These are phyloP conservation scores for Heliothis subflexa DNA, from an alignment of 1,140 invertebrate species.

Conservation along the genomic window DNA sequence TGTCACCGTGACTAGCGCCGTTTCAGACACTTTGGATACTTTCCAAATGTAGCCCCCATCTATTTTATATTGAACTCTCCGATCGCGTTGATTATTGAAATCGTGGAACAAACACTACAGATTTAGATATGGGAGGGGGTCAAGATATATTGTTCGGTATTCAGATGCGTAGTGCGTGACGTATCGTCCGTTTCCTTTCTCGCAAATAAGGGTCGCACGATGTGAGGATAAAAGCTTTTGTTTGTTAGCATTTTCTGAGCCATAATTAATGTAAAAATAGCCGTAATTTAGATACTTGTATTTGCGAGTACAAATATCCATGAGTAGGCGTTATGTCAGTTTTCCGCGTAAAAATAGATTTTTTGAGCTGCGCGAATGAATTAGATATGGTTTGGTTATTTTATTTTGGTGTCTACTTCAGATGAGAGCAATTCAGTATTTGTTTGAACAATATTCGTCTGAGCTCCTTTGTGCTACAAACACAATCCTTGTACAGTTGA, in stretches of 20 bases:
- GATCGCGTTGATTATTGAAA: conserved; percentile 45
- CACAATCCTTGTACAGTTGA: neutral
- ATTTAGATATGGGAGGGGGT: conserved; percentile 36
- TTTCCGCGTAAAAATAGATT: neutral
- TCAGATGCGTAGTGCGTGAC: conserved; percentile 41
- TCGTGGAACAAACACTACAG: neutral
- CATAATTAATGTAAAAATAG: conserved; percentile 42
- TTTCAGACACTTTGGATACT: conserved; percentile 63
- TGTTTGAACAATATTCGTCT: no score
- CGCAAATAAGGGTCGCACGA: conserved; percentile 53
- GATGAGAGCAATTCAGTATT: no score
- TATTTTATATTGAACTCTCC: conserved; percentile 49
- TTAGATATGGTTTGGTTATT: neutral
- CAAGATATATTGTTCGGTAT: conserved; percentile 6
- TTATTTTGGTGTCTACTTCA: neutral
- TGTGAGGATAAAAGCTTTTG: conserved; percentile 41
- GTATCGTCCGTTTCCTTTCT: conserved; percentile 57
- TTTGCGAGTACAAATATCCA: neutral
- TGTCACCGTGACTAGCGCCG: conserved; percentile 57
- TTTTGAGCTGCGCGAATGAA: neutral
- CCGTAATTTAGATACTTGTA: neutral
- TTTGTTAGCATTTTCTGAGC: conserved; percentile 34
- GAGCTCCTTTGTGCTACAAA: neutral
- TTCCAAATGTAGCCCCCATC: conserved; percentile 58
- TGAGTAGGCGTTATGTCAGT: neutral